A percentile compares a stretch with the other conserved stretches of the same genome.
Evolutionary conservation across 2,888 invertebrate species (phyloP).

Genomic region (Hemicrepidius hirtus): DNA sequence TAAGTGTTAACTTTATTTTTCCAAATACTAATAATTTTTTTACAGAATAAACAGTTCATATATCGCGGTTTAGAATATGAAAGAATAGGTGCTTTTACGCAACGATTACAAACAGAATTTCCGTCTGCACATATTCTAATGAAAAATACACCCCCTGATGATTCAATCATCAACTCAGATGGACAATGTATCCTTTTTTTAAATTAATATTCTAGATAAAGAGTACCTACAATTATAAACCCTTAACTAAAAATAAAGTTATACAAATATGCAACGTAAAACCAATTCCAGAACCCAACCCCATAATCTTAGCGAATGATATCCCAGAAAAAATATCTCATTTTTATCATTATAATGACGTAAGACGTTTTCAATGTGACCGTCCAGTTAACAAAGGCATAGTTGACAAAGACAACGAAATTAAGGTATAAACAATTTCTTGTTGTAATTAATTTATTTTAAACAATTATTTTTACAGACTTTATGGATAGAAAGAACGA

Average conservation of each 20-base stretch:
- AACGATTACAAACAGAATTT: conserved; percentile 94
- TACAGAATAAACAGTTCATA: conserved; percentile 94
- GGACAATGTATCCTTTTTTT: conserved; percentile 84
- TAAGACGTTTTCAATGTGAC: conserved; percentile 92
- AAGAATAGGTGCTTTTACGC: conserved; percentile 94
- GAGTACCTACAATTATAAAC: not conserved
- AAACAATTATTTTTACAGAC: conserved; percentile 76
- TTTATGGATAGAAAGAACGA: conserved; percentile 95
- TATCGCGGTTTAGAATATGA: conserved; percentile 97
- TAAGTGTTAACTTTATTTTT: no score
- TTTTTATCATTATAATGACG: conserved; percentile 94
- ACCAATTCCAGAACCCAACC: conserved; percentile 84
- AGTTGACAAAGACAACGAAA: conserved; percentile 95
- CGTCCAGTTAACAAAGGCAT: conserved; percentile 92
- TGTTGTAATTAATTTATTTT: no score
- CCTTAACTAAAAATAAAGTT: conserved; percentile 72
- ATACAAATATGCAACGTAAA: conserved; percentile 97
- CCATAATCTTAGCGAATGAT: conserved; percentile 73
- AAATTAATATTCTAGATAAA: no score
- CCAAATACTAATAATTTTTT: conserved; percentile 46
- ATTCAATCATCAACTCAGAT: conserved; percentile 88
- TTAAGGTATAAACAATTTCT: conserved; percentile 78
- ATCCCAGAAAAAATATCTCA: conserved; percentile 91
- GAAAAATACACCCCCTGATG: conserved; percentile 94
- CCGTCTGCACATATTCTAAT: conserved; percentile 95